A percentile compares a stretch with the other conserved stretches of the same genome.
Conservation (phyloP, 2,888 invertebrate species). For the Mechanitis messenoides region DNA sequence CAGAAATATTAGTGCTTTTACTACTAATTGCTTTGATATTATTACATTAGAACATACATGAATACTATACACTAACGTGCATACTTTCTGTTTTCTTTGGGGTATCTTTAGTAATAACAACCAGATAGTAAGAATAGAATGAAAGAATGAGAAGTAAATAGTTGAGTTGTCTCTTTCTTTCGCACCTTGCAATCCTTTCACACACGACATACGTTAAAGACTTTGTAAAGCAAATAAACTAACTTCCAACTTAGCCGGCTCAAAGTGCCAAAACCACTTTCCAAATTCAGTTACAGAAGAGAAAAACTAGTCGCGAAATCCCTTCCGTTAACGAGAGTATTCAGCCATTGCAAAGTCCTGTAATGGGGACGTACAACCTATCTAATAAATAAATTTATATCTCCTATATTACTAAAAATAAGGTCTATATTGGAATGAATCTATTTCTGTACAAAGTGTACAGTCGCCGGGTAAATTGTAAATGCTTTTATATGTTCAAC, state of each 20-base stretch:
- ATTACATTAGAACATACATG: too few relatives aligned
- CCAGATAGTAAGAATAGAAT: neutral
- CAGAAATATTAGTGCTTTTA: too few relatives aligned
- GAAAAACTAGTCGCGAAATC: constrained; percentile 31
- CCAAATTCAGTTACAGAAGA: constrained; percentile 29
- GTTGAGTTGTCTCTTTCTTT: neutral
- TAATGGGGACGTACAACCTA: constrained; percentile 26
- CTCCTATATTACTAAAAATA: constrained; percentile 7
- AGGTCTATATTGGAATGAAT: constrained; percentile 8
- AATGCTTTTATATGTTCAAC: constrained; percentile 32
- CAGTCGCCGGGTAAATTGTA: constrained; percentile 32
- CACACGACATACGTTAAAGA: constrained; percentile 8
- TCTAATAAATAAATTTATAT: neutral
- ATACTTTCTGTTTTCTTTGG: too few relatives aligned
- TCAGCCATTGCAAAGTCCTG: constrained; percentile 32
- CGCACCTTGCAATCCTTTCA: neutral
- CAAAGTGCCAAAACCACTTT: constrained; percentile 29
- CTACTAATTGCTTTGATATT: too few relatives aligned
- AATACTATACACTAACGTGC: too few relatives aligned
- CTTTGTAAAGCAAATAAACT: constrained; percentile 16
- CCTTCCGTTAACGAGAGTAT: constrained; percentile 34
- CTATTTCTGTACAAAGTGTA: constrained; percentile 13
- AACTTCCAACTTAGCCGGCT: constrained; percentile 23
- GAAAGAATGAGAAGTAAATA: neutral
- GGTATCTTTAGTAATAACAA: too few relatives aligned